Percentiles rank a stretch among this genome's conserved stretches.
Conservation (phyloP, 2,888 invertebrate species). For the Nysson spinosus region DNA sequence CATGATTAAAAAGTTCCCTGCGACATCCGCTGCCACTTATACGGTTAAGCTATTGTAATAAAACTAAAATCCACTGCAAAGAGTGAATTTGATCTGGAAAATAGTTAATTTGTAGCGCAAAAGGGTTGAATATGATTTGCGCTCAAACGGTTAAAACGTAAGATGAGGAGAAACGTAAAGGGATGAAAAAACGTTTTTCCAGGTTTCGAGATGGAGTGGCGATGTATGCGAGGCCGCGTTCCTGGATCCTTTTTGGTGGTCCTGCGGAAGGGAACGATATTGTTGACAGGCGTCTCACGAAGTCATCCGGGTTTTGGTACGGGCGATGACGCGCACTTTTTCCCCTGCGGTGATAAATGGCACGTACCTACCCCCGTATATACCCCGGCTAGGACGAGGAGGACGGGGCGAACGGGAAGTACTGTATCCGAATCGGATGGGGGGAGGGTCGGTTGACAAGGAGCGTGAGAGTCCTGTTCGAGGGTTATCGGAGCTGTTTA, state of each 20-base stretch:
- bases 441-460: conserved; percentile 64
- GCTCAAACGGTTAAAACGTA: too few relatives aligned
- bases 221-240: conserved; percentile 20
- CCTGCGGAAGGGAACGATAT: conserved; percentile 61
- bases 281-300: conserved; percentile 75
- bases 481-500: conserved; percentile 50
- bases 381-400: too few relatives aligned
- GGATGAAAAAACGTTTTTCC: neutral
- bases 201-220: conserved; percentile 7
- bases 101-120: too few relatives aligned
- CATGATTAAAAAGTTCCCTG: too few relatives aligned
- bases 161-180: conserved; percentile 1
- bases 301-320: conserved; percentile 74
- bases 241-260: conserved; percentile 29
- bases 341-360: conserved; percentile 75
- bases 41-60: too few relatives aligned
- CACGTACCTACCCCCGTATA: conserved; percentile 66
- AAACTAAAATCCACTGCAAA: too few relatives aligned
- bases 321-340: conserved; percentile 75
- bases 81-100: too few relatives aligned
- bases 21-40: too few relatives aligned
- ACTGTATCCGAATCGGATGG: conserved; percentile 61
- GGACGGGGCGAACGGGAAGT: too few relatives aligned
- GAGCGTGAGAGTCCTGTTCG: conserved; percentile 62
- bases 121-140: too few relatives aligned